Evolutionary conservation across 2,113 vertebrate genomes (phyloP).

Genomic region (Planiliza haematocheilus): DNA sequence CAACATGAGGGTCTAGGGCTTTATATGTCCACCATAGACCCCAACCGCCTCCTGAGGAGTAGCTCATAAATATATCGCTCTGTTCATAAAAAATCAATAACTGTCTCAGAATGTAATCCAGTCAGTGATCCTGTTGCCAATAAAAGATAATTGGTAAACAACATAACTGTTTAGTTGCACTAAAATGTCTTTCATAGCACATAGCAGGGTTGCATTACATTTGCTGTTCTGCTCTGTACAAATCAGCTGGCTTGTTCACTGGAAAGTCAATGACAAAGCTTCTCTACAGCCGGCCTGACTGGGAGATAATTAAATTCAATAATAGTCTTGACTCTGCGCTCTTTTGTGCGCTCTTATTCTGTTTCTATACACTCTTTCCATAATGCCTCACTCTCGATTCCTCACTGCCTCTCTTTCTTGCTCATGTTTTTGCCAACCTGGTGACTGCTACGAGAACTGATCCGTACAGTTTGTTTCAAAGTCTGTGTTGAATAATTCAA

Average conservation of each 20-base stretch:
- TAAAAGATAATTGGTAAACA: neutral
- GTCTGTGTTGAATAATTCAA: conserved; percentile 52
- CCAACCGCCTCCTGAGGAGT: no score
- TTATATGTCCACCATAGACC: neutral
- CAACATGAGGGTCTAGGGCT: no score
- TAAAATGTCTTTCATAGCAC: neutral
- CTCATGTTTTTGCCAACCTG: conserved; percentile 31
- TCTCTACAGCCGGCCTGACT: conserved; percentile 22
- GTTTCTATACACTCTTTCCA: conserved; percentile 24
- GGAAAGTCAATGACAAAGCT: conserved; percentile 45
- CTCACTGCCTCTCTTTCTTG: neutral
- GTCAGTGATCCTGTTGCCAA: neutral
- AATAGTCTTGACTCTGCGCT: conserved; percentile 61
- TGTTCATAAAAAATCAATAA: neutral
- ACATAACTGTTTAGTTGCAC: neutral
- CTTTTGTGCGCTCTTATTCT: conserved; percentile 13
- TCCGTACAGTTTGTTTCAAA: conserved; percentile 28
- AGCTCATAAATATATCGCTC: neutral
- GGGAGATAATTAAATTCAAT: conserved; percentile 66
- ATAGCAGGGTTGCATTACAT: neutral
- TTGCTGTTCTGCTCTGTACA: conserved; percentile 18
- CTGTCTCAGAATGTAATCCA: neutral
- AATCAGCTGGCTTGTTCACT: conserved; percentile 31
- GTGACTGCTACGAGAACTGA: conserved; percentile 22
- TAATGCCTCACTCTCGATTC: neutral